Percentiles rank a stretch among this genome's conserved stretches.
Evolutionary conservation across 30 jellyfish, hydroid and myxozoan genomes (phyloP).

Genomic region (Morbakka virulenta): DNA sequence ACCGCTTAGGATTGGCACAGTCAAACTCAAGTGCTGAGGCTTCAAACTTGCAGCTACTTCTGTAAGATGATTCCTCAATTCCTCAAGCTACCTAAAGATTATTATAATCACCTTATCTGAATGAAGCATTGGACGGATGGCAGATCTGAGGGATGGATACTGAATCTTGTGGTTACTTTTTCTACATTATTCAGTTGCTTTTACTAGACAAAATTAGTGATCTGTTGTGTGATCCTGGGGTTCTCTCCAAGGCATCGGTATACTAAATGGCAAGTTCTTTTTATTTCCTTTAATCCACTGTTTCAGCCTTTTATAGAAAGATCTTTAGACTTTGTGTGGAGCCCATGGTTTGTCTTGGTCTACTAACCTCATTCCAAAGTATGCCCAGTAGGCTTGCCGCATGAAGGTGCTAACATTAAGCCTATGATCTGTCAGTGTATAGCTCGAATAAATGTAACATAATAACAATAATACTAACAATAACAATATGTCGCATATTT

Average conservation of each 20-base stretch:
- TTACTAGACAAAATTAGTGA: not conserved
- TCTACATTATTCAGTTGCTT: not conserved
- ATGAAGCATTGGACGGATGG: conserved; percentile 10
- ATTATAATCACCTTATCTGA: conserved; percentile 2
- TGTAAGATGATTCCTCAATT: not conserved
- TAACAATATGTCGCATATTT: not conserved
- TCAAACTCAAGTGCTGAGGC: not conserved
- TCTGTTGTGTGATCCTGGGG: not conserved
- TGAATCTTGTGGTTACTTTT: not conserved
- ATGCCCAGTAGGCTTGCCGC: not conserved
- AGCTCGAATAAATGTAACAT: not conserved
- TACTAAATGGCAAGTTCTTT: not conserved
- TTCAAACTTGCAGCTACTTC: not conserved
- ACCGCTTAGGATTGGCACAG: not conserved
- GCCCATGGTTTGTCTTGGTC: not conserved
- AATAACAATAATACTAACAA: too few relatives aligned
- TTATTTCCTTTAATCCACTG: not conserved
- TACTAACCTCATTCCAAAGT: not conserved
- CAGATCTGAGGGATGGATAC: conserved; percentile 27
- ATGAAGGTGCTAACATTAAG: not conserved
- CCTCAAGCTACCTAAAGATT: not conserved
- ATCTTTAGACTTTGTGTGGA: not conserved
- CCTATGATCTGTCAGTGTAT: not conserved
- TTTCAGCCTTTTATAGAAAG: not conserved
- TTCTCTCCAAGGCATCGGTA: not conserved